Evolutionary conservation across 2,888 invertebrate species (phyloP).

Genomic region (Andrena bicolor): DNA sequence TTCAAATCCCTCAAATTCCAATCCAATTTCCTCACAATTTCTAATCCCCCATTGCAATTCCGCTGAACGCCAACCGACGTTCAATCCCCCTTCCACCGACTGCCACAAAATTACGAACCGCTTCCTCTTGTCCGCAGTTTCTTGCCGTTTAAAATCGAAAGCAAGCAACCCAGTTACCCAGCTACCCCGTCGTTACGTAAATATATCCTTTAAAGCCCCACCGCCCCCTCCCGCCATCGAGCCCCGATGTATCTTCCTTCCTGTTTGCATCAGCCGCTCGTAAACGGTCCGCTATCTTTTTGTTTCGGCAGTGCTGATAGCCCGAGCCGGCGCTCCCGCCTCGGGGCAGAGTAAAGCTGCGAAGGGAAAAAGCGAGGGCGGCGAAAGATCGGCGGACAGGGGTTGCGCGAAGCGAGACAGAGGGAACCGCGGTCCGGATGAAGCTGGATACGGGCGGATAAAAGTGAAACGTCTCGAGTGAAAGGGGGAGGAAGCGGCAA

Average conservation of each 20-base stretch:
- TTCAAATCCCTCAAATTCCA: no score
- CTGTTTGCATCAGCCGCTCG: conserved; percentile 56
- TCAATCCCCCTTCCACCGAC: no score
- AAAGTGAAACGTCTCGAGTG: conserved; percentile 46
- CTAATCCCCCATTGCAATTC: background rate
- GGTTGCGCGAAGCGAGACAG: conserved; percentile 14
- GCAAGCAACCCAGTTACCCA: background rate
- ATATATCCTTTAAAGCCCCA: conserved; percentile 23
- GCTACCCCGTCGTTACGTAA: background rate
- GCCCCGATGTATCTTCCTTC: conserved; percentile 27
- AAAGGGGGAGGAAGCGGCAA: background rate
- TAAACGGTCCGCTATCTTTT: conserved; percentile 57
- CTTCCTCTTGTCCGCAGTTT: background rate
- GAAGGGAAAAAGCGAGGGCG: conserved; percentile 27
- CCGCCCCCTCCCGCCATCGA: background rate
- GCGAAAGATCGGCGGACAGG: conserved; percentile 33
- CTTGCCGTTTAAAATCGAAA: conserved; percentile 6
- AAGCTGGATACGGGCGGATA: conserved; percentile 27
- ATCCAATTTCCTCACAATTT: no score
- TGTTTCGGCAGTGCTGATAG: conserved; percentile 70
- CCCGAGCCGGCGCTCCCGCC: conserved; percentile 49
- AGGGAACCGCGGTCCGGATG: conserved; percentile 1
- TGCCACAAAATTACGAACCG: background rate
- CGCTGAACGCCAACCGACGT: background rate
- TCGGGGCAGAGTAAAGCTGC: conserved; percentile 30